phyloP scores from a whole-genome alignment of 2,797 vertebrate genomes.

The Chromis chromis region DNA sequence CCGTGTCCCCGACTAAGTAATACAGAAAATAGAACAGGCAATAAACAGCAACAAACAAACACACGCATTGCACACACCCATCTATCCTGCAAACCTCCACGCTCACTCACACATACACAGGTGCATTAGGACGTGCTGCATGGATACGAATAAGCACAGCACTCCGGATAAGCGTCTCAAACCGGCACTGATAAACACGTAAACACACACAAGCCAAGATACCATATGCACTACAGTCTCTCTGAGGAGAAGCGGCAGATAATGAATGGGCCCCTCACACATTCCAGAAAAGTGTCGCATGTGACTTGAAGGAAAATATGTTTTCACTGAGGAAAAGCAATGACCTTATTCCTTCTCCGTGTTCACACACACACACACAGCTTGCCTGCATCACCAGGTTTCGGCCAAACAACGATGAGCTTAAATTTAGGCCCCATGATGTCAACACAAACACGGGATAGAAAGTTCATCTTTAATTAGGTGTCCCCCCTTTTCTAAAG shows the following conservation, averaged over 20 bases:
- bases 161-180: conserved; percentile 31
- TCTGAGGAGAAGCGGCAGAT: conserved; percentile 62
- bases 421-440: conserved; percentile 83
- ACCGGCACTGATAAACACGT: conserved; percentile 59
- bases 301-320: conserved; percentile 77
- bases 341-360: conserved; percentile 82
- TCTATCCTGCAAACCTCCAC: conserved; percentile 5
- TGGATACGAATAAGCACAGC: conserved; percentile 45
- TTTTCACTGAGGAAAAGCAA: conserved; percentile 75
- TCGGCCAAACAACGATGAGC: conserved; percentile 68
- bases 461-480: conserved; percentile 89
- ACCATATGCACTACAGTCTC: conserved; percentile 56
- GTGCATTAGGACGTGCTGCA: conserved; percentile 39
- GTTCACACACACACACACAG: conserved; percentile 17
- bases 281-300: conserved; percentile 65
- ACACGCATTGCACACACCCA: conserved; percentile 24
- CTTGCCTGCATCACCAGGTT: conserved; percentile 73
- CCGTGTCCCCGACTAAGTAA: conserved; percentile 67
- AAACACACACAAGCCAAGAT: conserved; percentile 52
- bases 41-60: conserved; percentile 71
- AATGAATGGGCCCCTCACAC: conserved; percentile 75
- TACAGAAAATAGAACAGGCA: conserved; percentile 74
- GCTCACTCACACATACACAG: conserved; percentile 30
- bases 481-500: conserved; percentile 87
- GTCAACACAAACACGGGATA: conserved; percentile 80